Evolutionary conservation across 2,888 invertebrate genomes (phyloP).

Genomic region (Thera britannica): DNA sequence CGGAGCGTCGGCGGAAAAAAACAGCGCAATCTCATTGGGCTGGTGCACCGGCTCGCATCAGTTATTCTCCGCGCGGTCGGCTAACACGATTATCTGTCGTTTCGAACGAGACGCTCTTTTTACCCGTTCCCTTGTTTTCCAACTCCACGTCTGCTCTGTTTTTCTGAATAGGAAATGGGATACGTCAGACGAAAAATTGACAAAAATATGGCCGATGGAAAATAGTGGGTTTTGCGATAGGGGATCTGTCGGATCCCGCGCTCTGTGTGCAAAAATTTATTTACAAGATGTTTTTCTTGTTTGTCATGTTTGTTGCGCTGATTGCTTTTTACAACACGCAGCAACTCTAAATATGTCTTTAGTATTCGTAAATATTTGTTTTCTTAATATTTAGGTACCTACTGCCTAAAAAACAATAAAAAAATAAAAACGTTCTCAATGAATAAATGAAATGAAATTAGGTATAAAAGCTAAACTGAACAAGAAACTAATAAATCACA

Average conservation of each 20-base stretch:
- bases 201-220: slow-evolving; percentile 82
- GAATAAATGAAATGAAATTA: background rate
- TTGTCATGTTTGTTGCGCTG: slow-evolving; percentile 50
- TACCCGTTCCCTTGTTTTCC: slow-evolving; percentile 82
- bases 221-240: slow-evolving; percentile 81
- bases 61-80: slow-evolving; percentile 79
- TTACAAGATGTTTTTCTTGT: slow-evolving; percentile 74
- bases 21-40: slow-evolving; percentile 82
- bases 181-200: slow-evolving; percentile 84
- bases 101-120: slow-evolving; percentile 80
- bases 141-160: slow-evolving; percentile 82
- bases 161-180: slow-evolving; percentile 83
- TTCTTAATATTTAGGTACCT: too few relatives aligned
- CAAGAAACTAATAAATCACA: slow-evolving; percentile 5
- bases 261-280: slow-evolving; percentile 65
- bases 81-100: slow-evolving; percentile 84
- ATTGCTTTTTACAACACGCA: slow-evolving; percentile 35
- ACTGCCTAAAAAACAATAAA: background rate
- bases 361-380: background rate
- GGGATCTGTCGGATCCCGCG: slow-evolving; percentile 67
- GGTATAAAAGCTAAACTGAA: background rate
- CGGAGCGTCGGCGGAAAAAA: slow-evolving; percentile 75
- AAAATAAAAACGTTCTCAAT: background rate
- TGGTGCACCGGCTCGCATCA: slow-evolving; percentile 77
- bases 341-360: slow-evolving; percentile 1